A percentile compares a stretch with the other conserved stretches of the same genome.
phyloP scores from a whole-genome alignment of 1,140 invertebrate species.

The Apis laboriosa region DNA sequence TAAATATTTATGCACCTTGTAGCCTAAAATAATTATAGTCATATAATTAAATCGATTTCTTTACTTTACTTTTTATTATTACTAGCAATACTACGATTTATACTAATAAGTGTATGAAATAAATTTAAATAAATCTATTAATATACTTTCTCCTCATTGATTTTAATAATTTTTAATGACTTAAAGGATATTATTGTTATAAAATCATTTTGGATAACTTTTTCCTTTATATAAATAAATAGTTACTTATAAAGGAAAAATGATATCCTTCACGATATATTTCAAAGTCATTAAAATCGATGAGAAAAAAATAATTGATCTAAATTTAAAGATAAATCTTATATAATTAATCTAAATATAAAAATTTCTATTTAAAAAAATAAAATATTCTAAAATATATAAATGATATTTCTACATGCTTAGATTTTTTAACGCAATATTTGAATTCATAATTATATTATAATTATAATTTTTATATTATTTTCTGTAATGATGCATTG shows the following conservation, averaged over 20 bases:
- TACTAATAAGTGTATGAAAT: background rate
- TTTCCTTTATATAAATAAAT: no score
- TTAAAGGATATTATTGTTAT: no score
- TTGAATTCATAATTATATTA: background rate
- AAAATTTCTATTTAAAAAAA: background rate
- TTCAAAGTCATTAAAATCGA: no score
- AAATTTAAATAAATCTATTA: no score
- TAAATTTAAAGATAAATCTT: constrained; percentile 4
- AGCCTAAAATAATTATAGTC: constrained; percentile 30
- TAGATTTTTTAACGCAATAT: background rate
- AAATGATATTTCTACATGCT: background rate
- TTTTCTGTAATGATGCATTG: background rate
- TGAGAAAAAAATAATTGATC: no score
- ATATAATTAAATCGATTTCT: constrained; percentile 8
- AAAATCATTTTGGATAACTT: no score
- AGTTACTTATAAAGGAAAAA: no score
- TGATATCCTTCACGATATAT: no score
- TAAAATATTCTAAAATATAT: background rate
- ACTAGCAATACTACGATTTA: constrained; percentile 12
- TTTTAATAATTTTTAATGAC: no score
- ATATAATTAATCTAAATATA: background rate
- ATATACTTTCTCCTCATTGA: no score
- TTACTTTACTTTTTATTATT: constrained; percentile 22
- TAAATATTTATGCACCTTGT: constrained; percentile 41
- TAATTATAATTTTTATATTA: background rate